These are phyloP conservation scores for Octodonta nipae DNA, from an alignment of 2,888 invertebrate genomes.

Conservation along the genomic window DNA sequence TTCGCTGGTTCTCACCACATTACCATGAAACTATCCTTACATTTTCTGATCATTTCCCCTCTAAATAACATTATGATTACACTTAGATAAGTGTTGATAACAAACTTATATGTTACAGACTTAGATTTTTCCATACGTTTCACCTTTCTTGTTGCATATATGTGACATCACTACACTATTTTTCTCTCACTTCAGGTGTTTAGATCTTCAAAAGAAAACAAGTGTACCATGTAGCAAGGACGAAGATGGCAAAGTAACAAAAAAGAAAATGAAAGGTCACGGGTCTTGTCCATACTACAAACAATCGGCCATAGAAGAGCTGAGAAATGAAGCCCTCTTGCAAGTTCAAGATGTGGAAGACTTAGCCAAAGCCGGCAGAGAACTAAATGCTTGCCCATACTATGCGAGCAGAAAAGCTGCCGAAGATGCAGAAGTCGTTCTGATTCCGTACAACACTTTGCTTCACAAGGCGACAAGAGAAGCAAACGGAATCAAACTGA, in stretches of 20 bases:
- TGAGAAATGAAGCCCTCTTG: slow-evolving; percentile 51
- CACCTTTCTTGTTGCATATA: too few relatives aligned
- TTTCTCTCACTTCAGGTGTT: slow-evolving; percentile 45
- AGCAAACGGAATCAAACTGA: slow-evolving; percentile 50
- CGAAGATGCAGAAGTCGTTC: slow-evolving; percentile 68
- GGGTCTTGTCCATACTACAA: slow-evolving; percentile 58
- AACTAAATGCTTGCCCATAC: slow-evolving; percentile 79
- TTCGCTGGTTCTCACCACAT: too few relatives aligned
- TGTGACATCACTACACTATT: too few relatives aligned
- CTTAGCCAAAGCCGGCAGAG: slow-evolving; percentile 52
- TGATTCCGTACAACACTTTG: slow-evolving; percentile 66
- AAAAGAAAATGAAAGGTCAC: slow-evolving; percentile 43
- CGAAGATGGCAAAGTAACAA: slow-evolving; percentile 47
- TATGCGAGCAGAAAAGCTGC: slow-evolving; percentile 76
- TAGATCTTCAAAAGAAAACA: slow-evolving; percentile 63
- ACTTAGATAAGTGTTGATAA: too few relatives aligned
- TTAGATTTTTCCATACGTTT: too few relatives aligned
- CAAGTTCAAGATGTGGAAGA: slow-evolving; percentile 83
- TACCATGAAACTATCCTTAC: too few relatives aligned
- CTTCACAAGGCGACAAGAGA: slow-evolving; percentile 65
- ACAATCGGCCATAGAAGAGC: slow-evolving; percentile 44
- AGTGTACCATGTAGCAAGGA: slow-evolving; percentile 43
- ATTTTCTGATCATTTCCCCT: too few relatives aligned
- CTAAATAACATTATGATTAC: too few relatives aligned
- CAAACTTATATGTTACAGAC: too few relatives aligned